phyloP scores from a whole-genome alignment of 2,113 vertebrate genomes.

The Podarcis muralis region DNA sequence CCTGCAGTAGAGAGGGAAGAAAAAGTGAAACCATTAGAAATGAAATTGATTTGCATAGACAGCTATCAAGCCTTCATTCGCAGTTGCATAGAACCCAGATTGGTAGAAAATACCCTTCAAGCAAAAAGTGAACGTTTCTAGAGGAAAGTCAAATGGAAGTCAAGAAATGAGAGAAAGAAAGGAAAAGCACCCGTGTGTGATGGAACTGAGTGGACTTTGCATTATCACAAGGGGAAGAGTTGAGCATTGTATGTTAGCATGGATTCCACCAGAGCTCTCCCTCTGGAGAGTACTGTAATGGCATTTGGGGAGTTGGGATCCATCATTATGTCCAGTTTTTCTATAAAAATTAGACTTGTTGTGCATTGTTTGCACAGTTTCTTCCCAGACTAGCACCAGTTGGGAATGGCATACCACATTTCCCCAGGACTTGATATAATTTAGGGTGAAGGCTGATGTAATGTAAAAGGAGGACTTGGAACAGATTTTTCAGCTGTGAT shows the following conservation, averaged over 20 bases:
- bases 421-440: neutral
- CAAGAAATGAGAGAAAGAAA: neutral
- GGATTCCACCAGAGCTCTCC: neutral
- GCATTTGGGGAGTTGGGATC: neutral
- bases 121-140: neutral
- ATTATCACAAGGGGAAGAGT: neutral
- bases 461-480: neutral
- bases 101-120: neutral
- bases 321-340: neutral
- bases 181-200: neutral
- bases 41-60: neutral
- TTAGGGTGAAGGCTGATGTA: no score
- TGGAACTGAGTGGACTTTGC: neutral
- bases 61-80: neutral
- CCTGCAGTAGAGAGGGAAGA: no score
- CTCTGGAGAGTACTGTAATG: neutral
- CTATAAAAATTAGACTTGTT: neutral
- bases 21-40: conserved; percentile 3
- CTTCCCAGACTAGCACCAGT: no score
- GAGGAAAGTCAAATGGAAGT: conserved; percentile 15
- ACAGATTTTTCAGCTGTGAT: neutral
- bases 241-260: neutral
- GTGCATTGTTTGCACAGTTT: neutral
- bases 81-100: neutral
- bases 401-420: neutral